These are phyloP conservation scores for Cryptophagus acutangulus DNA, from an alignment of 2,888 invertebrate genomes.

Conservation along the genomic window DNA sequence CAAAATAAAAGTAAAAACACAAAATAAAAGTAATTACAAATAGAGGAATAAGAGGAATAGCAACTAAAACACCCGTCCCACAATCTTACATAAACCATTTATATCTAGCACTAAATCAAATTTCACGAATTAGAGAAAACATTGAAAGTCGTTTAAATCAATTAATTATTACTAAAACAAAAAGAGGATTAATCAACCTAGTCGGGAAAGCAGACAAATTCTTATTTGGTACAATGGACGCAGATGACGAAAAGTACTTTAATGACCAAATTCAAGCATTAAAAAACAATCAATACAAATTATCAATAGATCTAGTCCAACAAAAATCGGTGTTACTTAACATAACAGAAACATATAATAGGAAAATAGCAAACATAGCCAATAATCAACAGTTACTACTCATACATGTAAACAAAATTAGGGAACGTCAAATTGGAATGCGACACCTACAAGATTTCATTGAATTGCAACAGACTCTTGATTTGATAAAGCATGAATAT, in stretches of 20 bases:
- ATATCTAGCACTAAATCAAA: background rate
- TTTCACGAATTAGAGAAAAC: background rate
- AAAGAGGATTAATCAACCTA: conserved; percentile 2
- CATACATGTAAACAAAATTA: background rate
- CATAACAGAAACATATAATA: background rate
- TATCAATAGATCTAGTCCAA: background rate
- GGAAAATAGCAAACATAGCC: background rate
- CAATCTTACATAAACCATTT: background rate
- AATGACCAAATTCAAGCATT: background rate
- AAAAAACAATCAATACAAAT: conserved; percentile 1
- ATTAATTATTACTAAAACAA: background rate
- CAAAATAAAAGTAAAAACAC: no score
- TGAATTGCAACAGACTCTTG: background rate
- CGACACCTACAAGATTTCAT: background rate
- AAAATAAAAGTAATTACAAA: background rate
- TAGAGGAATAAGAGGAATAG: background rate
- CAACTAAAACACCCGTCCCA: background rate
- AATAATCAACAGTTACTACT: conserved; percentile 1
- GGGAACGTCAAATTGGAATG: background rate
- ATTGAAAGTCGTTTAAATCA: background rate
- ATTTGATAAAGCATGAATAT: background rate
- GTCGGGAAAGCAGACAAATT: background rate
- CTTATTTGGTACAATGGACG: background rate
- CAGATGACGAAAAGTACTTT: background rate
- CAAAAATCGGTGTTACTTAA: background rate